Conservation (phyloP, 1,140 invertebrate genomes). For the Plodia interpunctella region DNA sequence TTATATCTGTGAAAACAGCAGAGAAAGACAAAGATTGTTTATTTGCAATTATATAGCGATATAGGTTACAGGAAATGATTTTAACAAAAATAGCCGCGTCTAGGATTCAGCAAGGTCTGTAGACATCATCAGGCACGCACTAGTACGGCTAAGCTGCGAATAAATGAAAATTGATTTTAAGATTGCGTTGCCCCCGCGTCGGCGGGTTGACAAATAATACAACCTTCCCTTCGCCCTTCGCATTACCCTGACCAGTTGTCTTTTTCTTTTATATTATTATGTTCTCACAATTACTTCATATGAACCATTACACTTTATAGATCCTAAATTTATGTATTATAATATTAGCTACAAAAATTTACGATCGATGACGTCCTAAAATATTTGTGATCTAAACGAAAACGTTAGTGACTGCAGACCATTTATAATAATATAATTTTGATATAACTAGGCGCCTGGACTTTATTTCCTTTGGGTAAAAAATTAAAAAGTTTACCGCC, state of each 20-base stretch:
- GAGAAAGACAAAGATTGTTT: too few species aligned
- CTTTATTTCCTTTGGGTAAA: constrained; percentile 7
- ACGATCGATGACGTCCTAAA: too few species aligned
- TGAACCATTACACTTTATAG: too few species aligned
- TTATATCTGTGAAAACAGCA: too few species aligned
- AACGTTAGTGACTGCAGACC: too few species aligned
- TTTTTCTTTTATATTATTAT: background rate
- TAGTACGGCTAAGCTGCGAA: constrained; percentile 69
- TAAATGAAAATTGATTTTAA: constrained; percentile 77
- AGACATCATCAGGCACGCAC: constrained; percentile 35
- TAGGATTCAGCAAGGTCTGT: constrained; percentile 15
- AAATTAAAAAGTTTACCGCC: constrained; percentile 15
- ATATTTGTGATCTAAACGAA: too few species aligned
- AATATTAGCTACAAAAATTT: too few species aligned
- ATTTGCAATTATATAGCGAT: too few species aligned
- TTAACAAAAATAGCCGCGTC: background rate
- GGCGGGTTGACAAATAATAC: constrained; percentile 64
- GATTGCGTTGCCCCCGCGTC: constrained; percentile 49
- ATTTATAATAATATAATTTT: too few species aligned
- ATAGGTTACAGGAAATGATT: too few species aligned
- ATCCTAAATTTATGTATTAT: too few species aligned
- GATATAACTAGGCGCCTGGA: background rate
- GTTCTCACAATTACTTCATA: too few species aligned
- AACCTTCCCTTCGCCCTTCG: constrained; percentile 34
- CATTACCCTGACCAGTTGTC: background rate